Evolutionary conservation across 2,797 vertebrate species (phyloP).

Genomic region (Coregonus ussuriensis): DNA sequence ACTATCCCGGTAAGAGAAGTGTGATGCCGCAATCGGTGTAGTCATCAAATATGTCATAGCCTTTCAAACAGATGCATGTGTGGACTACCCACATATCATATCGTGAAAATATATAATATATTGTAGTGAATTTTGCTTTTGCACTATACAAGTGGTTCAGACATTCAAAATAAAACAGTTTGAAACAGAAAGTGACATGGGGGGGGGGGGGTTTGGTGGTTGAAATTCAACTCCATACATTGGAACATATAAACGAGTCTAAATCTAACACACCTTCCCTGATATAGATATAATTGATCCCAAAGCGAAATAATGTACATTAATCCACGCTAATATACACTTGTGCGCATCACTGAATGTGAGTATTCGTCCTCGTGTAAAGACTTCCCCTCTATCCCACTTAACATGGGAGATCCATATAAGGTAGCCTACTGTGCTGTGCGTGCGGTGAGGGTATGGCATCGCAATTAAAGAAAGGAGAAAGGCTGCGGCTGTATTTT

Average conservation of each 20-base stretch:
- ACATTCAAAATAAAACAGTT: no score
- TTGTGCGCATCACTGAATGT: neutral
- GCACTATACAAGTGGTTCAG: no score
- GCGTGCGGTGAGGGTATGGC: slow-evolving; percentile 21
- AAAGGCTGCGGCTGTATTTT: slow-evolving; percentile 44
- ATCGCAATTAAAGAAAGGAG: slow-evolving; percentile 15
- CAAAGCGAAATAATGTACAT: neutral
- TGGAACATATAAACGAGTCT: neutral
- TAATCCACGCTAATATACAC: neutral
- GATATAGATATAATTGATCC: neutral
- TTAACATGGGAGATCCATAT: neutral
- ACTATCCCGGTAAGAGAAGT: slow-evolving; percentile 18
- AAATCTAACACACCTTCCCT: neutral
- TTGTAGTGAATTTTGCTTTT: no score
- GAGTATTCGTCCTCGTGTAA: neutral
- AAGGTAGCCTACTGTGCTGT: neutral
- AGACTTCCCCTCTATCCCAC: neutral
- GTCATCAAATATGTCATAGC: no score
- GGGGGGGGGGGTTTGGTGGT: no score
- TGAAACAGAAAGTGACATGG: no score
- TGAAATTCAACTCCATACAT: neutral
- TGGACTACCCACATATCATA: no score
- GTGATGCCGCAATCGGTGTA: neutral
- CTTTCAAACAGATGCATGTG: no score
- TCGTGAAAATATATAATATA: no score